Evolutionary conservation across 2,797 vertebrate genomes (phyloP).

Genomic region (Onychomys torridus): DNA sequence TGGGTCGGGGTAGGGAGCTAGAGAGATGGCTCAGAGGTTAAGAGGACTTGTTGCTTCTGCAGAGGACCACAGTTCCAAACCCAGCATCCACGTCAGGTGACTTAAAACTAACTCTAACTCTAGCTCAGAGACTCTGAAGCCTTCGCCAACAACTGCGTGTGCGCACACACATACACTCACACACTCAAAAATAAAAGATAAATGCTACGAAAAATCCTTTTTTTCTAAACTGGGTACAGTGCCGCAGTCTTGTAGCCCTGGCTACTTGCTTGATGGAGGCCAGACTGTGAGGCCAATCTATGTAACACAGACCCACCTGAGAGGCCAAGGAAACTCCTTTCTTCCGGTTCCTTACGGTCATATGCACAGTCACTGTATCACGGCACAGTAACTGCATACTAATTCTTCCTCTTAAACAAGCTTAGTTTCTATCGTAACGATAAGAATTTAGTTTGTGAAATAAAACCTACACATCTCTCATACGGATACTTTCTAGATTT

Average conservation of each 20-base stretch:
- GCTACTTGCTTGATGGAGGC: background rate
- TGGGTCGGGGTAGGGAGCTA: background rate
- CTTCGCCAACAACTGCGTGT: background rate
- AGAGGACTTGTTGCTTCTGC: background rate
- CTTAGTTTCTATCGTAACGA: conserved; percentile 43
- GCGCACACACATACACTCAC: background rate
- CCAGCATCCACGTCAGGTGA: background rate
- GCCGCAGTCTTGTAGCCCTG: background rate
- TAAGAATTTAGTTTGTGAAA: conserved; percentile 51
- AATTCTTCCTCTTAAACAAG: background rate
- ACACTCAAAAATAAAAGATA: background rate
- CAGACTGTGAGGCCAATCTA: background rate
- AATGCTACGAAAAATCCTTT: background rate
- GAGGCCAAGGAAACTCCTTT: background rate
- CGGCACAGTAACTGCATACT: background rate
- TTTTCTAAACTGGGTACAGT: background rate
- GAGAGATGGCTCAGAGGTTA: background rate
- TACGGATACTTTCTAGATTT: conserved; percentile 31
- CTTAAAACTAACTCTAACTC: background rate
- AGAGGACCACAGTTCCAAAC: background rate
- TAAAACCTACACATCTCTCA: conserved; percentile 42
- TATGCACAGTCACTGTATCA: background rate
- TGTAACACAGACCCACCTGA: background rate
- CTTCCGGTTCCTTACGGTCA: background rate
- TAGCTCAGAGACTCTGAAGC: background rate